A percentile compares a stretch with the other conserved stretches of the same genome.
These are phyloP conservation scores for Alca torda DNA, from an alignment of 2,797 vertebrate genomes.

Conservation along the genomic window DNA sequence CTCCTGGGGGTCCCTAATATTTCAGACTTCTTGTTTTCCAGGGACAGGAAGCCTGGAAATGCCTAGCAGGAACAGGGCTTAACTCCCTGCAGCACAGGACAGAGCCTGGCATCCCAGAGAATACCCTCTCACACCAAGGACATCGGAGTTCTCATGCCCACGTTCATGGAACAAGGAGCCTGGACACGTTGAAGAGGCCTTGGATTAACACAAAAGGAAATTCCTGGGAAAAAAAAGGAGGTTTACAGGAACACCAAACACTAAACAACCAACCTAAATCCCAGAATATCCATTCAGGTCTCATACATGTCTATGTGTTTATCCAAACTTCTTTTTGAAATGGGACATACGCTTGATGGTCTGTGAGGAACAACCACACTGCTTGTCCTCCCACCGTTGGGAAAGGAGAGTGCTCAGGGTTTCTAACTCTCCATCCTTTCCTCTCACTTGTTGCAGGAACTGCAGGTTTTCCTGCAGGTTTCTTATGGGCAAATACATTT, in stretches of 20 bases:
- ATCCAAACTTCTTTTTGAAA: neutral
- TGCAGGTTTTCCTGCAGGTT: neutral
- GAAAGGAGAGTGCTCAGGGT: neutral
- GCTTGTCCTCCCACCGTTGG: neutral
- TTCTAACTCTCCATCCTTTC: neutral
- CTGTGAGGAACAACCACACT: neutral
- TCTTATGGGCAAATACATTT: neutral
- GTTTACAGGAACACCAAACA: neutral
- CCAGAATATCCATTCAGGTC: neutral
- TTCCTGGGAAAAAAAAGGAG: neutral
- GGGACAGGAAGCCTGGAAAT: neutral
- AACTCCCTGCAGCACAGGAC: neutral
- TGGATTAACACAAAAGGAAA: neutral
- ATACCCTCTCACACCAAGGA: neutral
- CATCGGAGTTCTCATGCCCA: neutral
- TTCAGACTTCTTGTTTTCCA: neutral
- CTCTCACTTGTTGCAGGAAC: neutral
- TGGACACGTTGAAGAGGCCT: neutral
- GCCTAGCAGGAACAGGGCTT: neutral
- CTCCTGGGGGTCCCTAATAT: neutral
- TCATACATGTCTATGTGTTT: neutral
- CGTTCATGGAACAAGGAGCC: neutral
- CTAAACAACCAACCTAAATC: neutral
- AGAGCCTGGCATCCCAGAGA: neutral
- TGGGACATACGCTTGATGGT: neutral